These are phyloP conservation scores for Boloria selene DNA, from an alignment of 2,888 invertebrate species.

Conservation along the genomic window DNA sequence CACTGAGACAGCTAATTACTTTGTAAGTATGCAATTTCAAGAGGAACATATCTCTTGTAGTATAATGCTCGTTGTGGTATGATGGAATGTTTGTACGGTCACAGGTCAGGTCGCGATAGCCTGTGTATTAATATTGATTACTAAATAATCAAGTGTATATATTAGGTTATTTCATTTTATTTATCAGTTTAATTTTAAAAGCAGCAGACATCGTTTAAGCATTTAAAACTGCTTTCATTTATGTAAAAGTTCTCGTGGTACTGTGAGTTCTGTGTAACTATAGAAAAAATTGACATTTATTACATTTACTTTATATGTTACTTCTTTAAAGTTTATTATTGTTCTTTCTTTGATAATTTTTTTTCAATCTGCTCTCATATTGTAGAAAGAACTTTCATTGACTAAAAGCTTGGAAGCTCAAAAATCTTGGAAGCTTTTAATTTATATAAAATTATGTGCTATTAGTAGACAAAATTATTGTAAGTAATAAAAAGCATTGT, in stretches of 20 bases:
- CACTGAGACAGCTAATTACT: constrained; percentile 10
- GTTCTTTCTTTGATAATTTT: too few species aligned
- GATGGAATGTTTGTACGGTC: constrained; percentile 27
- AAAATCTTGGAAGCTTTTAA: too few species aligned
- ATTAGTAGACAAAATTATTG: neutral
- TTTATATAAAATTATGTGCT: constrained; percentile 1
- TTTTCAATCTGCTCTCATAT: too few species aligned
- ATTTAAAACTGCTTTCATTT: too few species aligned
- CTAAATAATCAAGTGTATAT: constrained; percentile 43
- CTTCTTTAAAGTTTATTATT: too few species aligned
- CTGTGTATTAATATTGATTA: constrained; percentile 49
- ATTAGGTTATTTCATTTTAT: constrained; percentile 4
- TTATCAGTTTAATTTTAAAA: constrained; percentile 1
- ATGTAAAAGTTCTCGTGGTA: too few species aligned
- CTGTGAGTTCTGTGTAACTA: too few species aligned
- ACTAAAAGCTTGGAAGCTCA: too few species aligned
- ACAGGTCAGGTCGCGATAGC: constrained; percentile 47
- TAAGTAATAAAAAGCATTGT: constrained; percentile 24
- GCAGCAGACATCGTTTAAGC: too few species aligned
- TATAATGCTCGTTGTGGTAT: constrained; percentile 6
- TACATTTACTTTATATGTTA: too few species aligned
- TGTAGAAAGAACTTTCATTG: too few species aligned
- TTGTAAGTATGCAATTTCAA: neutral
- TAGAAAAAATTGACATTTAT: too few species aligned
- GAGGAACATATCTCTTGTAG: neutral